phyloP scores from a whole-genome alignment of 2,113 vertebrate species.

The Phaethornis superciliosus region DNA sequence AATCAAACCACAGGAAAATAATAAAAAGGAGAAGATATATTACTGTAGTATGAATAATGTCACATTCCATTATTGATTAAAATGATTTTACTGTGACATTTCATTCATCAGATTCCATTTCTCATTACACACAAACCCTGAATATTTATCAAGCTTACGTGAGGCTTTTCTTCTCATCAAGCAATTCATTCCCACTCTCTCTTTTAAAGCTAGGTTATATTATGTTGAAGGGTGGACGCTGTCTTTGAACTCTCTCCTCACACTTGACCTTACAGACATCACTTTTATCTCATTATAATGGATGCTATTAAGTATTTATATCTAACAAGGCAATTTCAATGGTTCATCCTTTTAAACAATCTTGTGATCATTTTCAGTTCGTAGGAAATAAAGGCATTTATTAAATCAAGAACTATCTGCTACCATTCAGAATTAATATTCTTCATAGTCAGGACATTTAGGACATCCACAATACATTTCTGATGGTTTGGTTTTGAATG shows the following conservation, averaged over 20 bases:
- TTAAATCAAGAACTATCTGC: slow-evolving; percentile 39
- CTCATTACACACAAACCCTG: slow-evolving; percentile 49
- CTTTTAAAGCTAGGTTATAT: slow-evolving; percentile 19
- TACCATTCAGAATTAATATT: slow-evolving; percentile 23
- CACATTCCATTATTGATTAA: slow-evolving; percentile 71
- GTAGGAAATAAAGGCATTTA: slow-evolving; percentile 52
- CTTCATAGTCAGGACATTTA: not conserved
- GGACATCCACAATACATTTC: not conserved
- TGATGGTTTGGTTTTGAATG: not conserved
- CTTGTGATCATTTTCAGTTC: slow-evolving; percentile 31
- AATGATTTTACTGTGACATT: slow-evolving; percentile 61
- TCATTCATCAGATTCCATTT: slow-evolving; percentile 68
- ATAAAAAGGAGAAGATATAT: slow-evolving; percentile 25
- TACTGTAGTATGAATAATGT: slow-evolving; percentile 39
- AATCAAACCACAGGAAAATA: not conserved
- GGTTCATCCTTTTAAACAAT: slow-evolving; percentile 48
- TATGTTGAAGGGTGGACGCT: slow-evolving; percentile 36
- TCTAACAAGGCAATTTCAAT: slow-evolving; percentile 59
- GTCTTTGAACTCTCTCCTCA: slow-evolving; percentile 47
- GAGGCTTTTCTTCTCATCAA: slow-evolving; percentile 52
- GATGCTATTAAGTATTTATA: slow-evolving; percentile 54
- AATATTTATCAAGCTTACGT: slow-evolving; percentile 51
- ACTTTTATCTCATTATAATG: slow-evolving; percentile 65
- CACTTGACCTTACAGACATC: slow-evolving; percentile 52
- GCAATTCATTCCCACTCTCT: slow-evolving; percentile 1